Evolutionary conservation across 2,797 vertebrate species (phyloP).

Genomic region (Leptatherina wallacei): DNA sequence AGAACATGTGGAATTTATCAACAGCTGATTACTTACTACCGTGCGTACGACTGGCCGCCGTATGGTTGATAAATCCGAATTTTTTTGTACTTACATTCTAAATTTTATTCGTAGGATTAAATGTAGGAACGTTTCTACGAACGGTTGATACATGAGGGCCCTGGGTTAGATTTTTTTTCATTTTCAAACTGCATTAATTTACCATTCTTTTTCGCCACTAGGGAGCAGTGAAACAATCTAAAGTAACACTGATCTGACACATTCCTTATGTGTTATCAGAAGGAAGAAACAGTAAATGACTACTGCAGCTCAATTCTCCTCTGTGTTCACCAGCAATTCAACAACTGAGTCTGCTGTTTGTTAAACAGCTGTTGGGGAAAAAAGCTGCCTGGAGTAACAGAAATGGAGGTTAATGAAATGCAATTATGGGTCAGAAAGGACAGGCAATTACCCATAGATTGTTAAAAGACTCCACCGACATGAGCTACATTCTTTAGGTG

Average conservation of each 20-base stretch:
- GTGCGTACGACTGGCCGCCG: too few relatives aligned
- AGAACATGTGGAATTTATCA: too few relatives aligned
- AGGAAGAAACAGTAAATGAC: neutral
- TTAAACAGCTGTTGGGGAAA: neutral
- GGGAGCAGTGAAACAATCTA: slow-evolving; percentile 1
- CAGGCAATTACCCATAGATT: neutral
- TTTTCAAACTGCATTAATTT: neutral
- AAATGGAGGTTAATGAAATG: neutral
- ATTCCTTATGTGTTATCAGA: neutral
- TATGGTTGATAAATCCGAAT: too few relatives aligned
- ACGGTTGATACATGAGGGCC: too few relatives aligned
- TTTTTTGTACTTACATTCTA: too few relatives aligned
- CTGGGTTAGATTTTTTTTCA: neutral
- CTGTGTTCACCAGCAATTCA: neutral
- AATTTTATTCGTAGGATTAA: too few relatives aligned
- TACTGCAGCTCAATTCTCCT: neutral
- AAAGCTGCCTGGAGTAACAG: neutral
- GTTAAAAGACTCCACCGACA: neutral
- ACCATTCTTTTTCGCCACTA: neutral
- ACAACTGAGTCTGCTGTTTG: neutral
- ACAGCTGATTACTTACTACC: too few relatives aligned
- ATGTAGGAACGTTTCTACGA: too few relatives aligned
- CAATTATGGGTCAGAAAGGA: neutral
- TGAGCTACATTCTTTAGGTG: neutral
- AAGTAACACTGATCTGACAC: neutral